Base-by-base conservation (phyloP, 2,888 invertebrate genomes). In the Hydriomena furcata region DNA sequence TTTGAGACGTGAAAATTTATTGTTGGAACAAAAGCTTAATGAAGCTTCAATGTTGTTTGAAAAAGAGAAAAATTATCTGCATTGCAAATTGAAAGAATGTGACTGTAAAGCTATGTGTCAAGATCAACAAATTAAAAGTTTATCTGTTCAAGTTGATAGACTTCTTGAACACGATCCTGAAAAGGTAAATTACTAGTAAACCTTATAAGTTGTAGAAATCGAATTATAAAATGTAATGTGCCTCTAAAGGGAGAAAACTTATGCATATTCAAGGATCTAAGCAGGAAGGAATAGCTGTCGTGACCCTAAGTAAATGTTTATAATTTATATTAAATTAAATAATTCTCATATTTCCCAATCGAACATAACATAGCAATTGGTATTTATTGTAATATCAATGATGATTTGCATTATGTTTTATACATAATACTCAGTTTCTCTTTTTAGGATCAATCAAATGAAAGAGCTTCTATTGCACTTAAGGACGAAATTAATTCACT, bases 21-120 rank as follows among this genome's bases (percentile, higher is more conserved):
- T 48, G 1, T 63, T 90, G 38, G 79, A 86, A 55, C 80, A 79
- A 55, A 82, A 76, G 65, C 51, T 89, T 7, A 82, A 78, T 44
- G 82, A 87, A 1, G 66, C 73, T 2, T 57, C 68, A 10, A 68
- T 83, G 31, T 52, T 54, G 17, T 82, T 78, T 64, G 89, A 91
- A 68, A 85, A 85, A 52, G 92, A 93, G 60, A 86, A 84, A 63
- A 91, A 91, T 64, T 57, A 63, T 41, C 68, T 92, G 12, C 65
- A 83, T 41, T 88, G 90, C 60, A 91, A 91, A 74, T 69, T 92
- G 25, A 82, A 88, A 58, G 92, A 92, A 76, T 76, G 83, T 30
- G 91, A 92, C 64, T 90, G 91, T 52, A 87, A 87, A 68, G 79
- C 91, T 11, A 88, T 91, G 71, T 92, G 92, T 55, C 91, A 92